These are phyloP conservation scores for Germaria angustata DNA, from an alignment of 2,888 invertebrate genomes.

Conservation along the genomic window DNA sequence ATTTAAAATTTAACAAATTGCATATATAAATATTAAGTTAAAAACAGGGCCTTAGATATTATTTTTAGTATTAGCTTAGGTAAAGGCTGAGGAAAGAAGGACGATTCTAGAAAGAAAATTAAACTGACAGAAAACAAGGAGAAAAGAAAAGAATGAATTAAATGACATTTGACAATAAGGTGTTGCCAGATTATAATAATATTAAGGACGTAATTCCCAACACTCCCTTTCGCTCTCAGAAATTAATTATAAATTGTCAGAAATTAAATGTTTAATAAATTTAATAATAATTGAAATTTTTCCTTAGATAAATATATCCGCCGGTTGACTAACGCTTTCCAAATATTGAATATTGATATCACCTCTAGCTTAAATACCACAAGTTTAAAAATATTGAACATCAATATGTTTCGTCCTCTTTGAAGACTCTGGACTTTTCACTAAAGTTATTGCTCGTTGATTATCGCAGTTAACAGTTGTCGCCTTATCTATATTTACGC, in stretches of 20 bases:
- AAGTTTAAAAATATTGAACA: conserved; percentile 47
- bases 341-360: conserved; percentile 48
- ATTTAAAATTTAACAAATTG: no score
- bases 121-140: no score
- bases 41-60: no score
- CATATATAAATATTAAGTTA: no score
- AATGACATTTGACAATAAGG: no score
- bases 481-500: neutral
- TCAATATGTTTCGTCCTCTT: conserved; percentile 54
- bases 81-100: no score
- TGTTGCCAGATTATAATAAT: no score
- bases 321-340: conserved; percentile 21
- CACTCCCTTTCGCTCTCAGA: conserved; percentile 51
- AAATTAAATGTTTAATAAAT: conserved; percentile 17
- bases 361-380: conserved; percentile 25
- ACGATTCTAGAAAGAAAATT: no score
- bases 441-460: conserved; percentile 63
- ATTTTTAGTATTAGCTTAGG: no score
- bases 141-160: no score
- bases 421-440: conserved; percentile 39
- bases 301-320: conserved; percentile 21
- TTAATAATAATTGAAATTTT: conserved; percentile 4
- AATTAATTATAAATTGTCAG: conserved; percentile 1
- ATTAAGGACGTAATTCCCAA: conserved; percentile 33
- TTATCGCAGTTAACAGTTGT: conserved; percentile 45